Base-by-base conservation (phyloP, 2,797 vertebrate genomes). In the Protonibea diacanthus region DNA sequence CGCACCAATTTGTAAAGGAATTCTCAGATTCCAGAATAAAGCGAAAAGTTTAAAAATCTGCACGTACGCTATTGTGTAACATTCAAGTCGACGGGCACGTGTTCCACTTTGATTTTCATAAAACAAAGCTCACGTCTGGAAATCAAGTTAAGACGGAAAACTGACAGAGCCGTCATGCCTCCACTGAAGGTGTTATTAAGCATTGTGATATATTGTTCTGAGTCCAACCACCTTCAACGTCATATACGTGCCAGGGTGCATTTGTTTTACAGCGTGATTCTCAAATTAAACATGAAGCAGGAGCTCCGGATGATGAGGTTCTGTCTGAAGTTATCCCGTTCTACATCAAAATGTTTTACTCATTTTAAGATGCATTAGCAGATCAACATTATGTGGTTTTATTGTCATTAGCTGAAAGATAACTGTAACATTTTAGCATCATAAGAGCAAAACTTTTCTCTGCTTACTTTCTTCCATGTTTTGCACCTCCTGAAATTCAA, bases 131-230 rank as follows among this genome's bases (percentile, higher is more conserved):
- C 21, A 29, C 49, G 69, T 68, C 56, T 74, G 25, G 25, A 71
- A 88, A 84, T 86, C 7, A 29, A 73, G 62, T 86, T 84, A 79
- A 72, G 71, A 25, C 45, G 25, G n/a, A 71, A 74, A 87, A 69
- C 33, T 76, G 75, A 76, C 72, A 75, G 49, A 78, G 68, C 25
- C 4, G 11, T 66, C 66, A 62, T 6, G 65, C 38, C 53, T 77
- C 14, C 5, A 59, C 75, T 59, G 18, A 27, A 63, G 69, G 44
- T 78, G 51, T 85, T 81, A 81, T 89, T 71, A 83, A 71, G 57
- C 70, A 66, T 18, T 23, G 71, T 67, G 69, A 44, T 68, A 44
- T 84, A 71, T 78, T 85, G 73, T 71, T 86, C 42, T 3, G 56
- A 67, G 23, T 88, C 58, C 17, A 59, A 59, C 68, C 57, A 63